Conservation (phyloP, 1,140 invertebrate genomes). For the Megalopta genalis region DNA sequence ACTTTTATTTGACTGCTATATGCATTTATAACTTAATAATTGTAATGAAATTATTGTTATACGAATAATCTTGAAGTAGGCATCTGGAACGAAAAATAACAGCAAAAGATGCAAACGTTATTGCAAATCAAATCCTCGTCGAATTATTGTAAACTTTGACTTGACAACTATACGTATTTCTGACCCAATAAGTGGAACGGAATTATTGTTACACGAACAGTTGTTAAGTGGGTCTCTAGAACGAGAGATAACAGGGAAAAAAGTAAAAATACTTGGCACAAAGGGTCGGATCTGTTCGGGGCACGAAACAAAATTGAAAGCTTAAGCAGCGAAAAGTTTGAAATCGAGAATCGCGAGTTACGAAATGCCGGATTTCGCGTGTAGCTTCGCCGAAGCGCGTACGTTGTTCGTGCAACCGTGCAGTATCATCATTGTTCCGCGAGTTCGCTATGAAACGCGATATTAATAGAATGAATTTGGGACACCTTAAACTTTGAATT, state of each 20-base stretch:
- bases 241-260: background rate
- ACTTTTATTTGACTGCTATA: no score
- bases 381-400: background rate
- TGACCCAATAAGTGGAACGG: no score
- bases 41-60: no score
- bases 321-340: background rate
- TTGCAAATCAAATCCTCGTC: no score
- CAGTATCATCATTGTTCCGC: conserved; percentile 9
- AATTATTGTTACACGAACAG: no score
- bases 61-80: no score
- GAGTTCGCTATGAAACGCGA: conserved; percentile 24
- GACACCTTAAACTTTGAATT: background rate
- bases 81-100: background rate
- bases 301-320: background rate
- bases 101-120: background rate
- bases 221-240: no score
- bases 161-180: no score
- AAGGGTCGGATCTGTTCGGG: background rate
- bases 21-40: no score
- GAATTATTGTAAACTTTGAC: no score
- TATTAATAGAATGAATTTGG: conserved; percentile 14
- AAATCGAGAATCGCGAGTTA: background rate
- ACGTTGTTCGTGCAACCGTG: conserved; percentile 13
- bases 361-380: conserved; percentile 2
- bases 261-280: no score